Evolutionary conservation across 2,888 invertebrate species (phyloP), one percentile per base, ranked within the genome.

Genomic region (Amphipyra berbera): DNA sequence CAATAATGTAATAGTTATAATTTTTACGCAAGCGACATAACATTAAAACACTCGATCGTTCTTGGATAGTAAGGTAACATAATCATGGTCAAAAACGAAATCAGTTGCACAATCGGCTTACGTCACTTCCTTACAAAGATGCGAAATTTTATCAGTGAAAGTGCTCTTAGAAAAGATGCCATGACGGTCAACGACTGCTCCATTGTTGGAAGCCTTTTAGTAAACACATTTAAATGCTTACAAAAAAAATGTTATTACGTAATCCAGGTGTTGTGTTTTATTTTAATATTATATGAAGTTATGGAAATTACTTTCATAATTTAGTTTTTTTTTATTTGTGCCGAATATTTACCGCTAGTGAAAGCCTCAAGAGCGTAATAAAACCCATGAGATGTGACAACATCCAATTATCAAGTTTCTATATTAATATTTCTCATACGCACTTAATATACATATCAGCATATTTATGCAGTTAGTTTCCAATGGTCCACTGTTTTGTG

Each of bases 401-500:
- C 12, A 45, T 38, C 8, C 12, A 67, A 72, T 48, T 42, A 50
- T 7, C 6, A 40, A 21, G n/a, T 47, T 42, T 42, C 9, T 40
- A 74, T 75, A 78, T 82, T 80, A 74, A 82, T 83, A 82, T 82
- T 76, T 84, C 76, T 74, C 13, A 7, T 52, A 61, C 57, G 70
- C 55, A 61, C 68, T 64, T 70, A 68, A 69, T 78, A 73, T 72
- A 77, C 61, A 72, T 80, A 85, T 86, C 81, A 82, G 76, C 69
- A 81, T 81, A 83, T 21, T 21, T 21, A 21, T 70, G 90, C 91
- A 91, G 90, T 91, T 89, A 91, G 83, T 82, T 88, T 87, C 88
- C 89, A 87, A 88, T 93, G 82, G 88, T 82, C 85, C 82, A 81
- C 80, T 91, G 91, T 92, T 93, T 91, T 90, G 90, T 93, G 89